Evolutionary conservation across 2,113 vertebrate species (phyloP), one percentile per base, ranked within the genome.

Genomic region (Colistium nudipinnis): DNA sequence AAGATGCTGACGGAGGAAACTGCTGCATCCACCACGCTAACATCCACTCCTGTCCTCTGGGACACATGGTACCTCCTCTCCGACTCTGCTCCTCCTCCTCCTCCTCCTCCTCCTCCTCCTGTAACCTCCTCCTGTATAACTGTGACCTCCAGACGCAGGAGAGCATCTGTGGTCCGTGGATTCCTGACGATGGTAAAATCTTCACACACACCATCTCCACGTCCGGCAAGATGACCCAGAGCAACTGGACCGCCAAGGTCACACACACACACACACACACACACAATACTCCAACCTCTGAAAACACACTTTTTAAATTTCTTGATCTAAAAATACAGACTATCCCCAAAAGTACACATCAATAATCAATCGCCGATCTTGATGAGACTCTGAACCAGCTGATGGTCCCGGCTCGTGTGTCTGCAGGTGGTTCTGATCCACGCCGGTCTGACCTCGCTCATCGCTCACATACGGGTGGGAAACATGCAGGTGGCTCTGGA

Each of bases 21-120:
- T 95, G 95, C 90, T 96, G 93, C 82, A 91, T 96, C 22, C 81
- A 96, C 53, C 95, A 96, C 0, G 92, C 94, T 14, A 96, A 96
- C 72, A 93, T 96, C 71, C 95, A 95, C 84, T 96, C 94, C 78
- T 96, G 95, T 66, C 95, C 93, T 0, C 82, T 96, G 86, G 88
- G 91, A 35, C 93, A 91, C 87, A 93, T 95, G 94, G 95, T 95
- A 87, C 76, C 4, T 2, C 7, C 16, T 5, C 1, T 13, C 19
- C 10, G 3, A 14, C 5, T 4, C 4, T 28, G 27, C 5, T 7
- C 16, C 8, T 38, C 13, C 8, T 17, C 35, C 5, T 35, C 8
- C 14, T 13, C 4, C 36, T 38, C 16, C 8, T 38, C 13, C 8
- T 17, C 35, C 5, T 35, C 8, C 14, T 13, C 4, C 36, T 38